A percentile compares a stretch with the other conserved stretches of the same genome.
Conservation (phyloP, 2,888 invertebrate species). For the Drosophila kambysellisi region DNA sequence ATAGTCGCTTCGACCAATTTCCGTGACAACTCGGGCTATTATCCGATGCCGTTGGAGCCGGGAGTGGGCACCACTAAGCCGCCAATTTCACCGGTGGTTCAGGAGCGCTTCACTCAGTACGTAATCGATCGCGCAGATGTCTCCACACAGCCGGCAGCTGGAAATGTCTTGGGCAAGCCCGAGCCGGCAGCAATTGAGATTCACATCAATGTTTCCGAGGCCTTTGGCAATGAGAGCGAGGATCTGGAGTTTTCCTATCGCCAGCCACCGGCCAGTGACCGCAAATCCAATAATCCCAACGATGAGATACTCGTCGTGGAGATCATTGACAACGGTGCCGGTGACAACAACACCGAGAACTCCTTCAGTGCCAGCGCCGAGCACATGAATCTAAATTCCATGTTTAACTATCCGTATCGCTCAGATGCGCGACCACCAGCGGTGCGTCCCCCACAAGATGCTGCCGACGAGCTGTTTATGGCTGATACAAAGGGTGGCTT, state of each 20-base stretch:
- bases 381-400: slow-evolving; percentile 69
- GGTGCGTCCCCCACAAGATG: slow-evolving; percentile 63
- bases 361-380: slow-evolving; percentile 55
- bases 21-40: slow-evolving; percentile 71
- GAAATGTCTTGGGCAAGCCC: slow-evolving; percentile 69
- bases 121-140: slow-evolving; percentile 82
- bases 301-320: slow-evolving; percentile 84
- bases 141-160: slow-evolving; percentile 76
- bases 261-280: slow-evolving; percentile 55
- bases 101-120: slow-evolving; percentile 83
- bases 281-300: slow-evolving; percentile 63
- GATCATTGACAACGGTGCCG: slow-evolving; percentile 78
- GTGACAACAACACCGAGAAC: slow-evolving; percentile 79
- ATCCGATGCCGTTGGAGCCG: slow-evolving; percentile 44
- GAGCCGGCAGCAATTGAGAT: slow-evolving; percentile 84
- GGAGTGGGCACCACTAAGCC: slow-evolving; percentile 64
- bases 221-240: slow-evolving; percentile 82
- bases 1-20: slow-evolving; percentile 83
- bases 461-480: slow-evolving; percentile 82
- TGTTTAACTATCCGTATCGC: slow-evolving; percentile 70
- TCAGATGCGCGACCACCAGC: slow-evolving; percentile 52
- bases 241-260: slow-evolving; percentile 84
- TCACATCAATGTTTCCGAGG: slow-evolving; percentile 84
- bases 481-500: slow-evolving; percentile 64
- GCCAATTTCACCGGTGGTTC: slow-evolving; percentile 52